phyloP scores from a whole-genome alignment of 2,113 vertebrate genomes.

The Passer domesticus region DNA sequence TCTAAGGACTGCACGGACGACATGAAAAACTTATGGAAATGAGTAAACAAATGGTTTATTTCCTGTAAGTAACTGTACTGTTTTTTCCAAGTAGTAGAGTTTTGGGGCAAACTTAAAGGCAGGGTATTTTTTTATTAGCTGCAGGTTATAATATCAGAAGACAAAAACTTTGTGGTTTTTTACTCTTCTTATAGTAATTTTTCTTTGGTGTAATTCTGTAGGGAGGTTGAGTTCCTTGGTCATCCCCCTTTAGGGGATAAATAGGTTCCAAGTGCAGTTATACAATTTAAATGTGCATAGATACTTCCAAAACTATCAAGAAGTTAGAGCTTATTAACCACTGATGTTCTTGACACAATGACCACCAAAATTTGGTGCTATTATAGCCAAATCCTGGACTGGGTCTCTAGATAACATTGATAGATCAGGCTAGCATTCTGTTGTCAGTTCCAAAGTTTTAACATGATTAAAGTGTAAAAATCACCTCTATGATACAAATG shows the following conservation, averaged over 20 bases:
- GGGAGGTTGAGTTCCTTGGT: not conserved
- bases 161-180: not conserved
- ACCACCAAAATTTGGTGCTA: not conserved
- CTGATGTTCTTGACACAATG: not conserved
- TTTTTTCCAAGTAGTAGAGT: not conserved
- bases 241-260: not conserved
- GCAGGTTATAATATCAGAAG: not conserved
- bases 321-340: not conserved
- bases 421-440: not conserved
- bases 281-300: not conserved
- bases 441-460: not conserved
- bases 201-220: not conserved
- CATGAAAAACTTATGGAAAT: not conserved
- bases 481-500: not conserved
- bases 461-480: not conserved
- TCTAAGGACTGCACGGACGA: not conserved
- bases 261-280: not conserved
- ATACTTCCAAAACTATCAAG: not conserved
- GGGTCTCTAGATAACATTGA: not conserved
- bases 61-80: not conserved
- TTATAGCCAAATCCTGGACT: not conserved
- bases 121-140: not conserved
- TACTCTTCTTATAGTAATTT: not conserved
- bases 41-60: not conserved
- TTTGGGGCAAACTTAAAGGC: not conserved